Evolutionary conservation across 1,140 invertebrate species (phyloP), one percentile per base, ranked within the genome.

Genomic region (Caenorhabditis remanei): DNA sequence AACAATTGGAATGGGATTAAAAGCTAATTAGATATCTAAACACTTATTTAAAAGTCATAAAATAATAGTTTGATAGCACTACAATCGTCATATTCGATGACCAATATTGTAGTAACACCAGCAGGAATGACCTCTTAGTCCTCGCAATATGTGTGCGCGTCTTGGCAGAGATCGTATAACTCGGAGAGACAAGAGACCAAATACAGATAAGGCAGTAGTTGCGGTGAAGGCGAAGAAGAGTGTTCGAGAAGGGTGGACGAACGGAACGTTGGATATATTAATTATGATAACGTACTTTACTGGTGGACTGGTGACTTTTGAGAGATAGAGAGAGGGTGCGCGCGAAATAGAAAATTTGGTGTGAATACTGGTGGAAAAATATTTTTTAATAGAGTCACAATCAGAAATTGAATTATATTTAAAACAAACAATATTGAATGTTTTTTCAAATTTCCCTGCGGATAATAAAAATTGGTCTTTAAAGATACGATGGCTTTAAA

Each of bases 41-140:
- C 11, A 32, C 11, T 9, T 11, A 9, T 9, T 65, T 9, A 14
- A 32, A 65, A 46, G 4, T n/a, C 0, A 71, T 46, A 32, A 71
- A 48, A 46, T 71, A 19, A 14, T 9, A 71, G 19, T 46, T n/a
- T 79, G 71, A 50, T 79, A 79, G n/a, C 71, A 79, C 7, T 13
- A 53, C 71, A 53, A 79, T 79, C 43, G 46, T 79, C 46, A 79
- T 79, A 79, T 50, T 79, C 19, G 46, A 79, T 32, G 71, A n/a
- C 46, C 46, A 79, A 79, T 79, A 79, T 79, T 79, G 71, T 79
- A 79, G 71, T 79, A 46, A 50, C 71, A 79, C 71, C 71, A 79
- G 71, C 43, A 53, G 53, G 50, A 46, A 79, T 79, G 71, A 79
- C 71, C 71, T 79, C 46, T 79, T 79, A 79, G 71, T 6, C 71